Evolutionary conservation across 2,888 invertebrate genomes (phyloP).

Genomic region (Uloborus plumipes): DNA sequence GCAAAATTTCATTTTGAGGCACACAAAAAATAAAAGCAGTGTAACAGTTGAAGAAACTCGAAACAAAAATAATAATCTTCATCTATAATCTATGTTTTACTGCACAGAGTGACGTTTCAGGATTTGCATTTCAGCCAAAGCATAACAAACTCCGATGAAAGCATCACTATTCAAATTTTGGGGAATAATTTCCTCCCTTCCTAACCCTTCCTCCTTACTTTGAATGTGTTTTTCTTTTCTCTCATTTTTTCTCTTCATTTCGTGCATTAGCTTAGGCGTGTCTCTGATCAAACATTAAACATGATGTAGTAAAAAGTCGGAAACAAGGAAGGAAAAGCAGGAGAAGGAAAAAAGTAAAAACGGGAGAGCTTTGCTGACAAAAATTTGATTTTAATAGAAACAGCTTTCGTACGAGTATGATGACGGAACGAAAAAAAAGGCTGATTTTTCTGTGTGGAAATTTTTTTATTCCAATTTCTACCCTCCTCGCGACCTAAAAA

Average conservation of each 20-base stretch:
- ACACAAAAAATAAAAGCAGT: too few species aligned
- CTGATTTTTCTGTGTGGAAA: slow-evolving; percentile 50
- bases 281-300: slow-evolving; percentile 58
- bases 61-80: too few species aligned
- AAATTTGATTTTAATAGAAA: slow-evolving; percentile 65
- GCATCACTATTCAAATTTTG: slow-evolving; percentile 56
- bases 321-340: slow-evolving; percentile 6
- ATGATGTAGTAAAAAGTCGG: slow-evolving; percentile 46
- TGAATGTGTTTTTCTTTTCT: slow-evolving; percentile 11
- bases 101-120: slow-evolving; percentile 25
- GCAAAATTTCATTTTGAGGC: too few species aligned
- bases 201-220: slow-evolving; percentile 10
- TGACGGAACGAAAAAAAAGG: slow-evolving; percentile 20
- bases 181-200: slow-evolving; percentile 52
- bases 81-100: too few species aligned
- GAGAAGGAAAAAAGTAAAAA: slow-evolving; percentile 7
- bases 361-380: slow-evolving; percentile 50
- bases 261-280: slow-evolving; percentile 33
- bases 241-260: slow-evolving; percentile 10
- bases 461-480: slow-evolving; percentile 24
- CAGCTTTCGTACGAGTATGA: slow-evolving; percentile 13
- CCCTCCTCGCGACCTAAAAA: slow-evolving; percentile 44
- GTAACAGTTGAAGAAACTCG: too few species aligned
- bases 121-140: slow-evolving; percentile 50
- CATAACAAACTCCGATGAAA: slow-evolving; percentile 22